phyloP scores from a whole-genome alignment of 1,140 invertebrate species.

The Brachionus rubens region DNA sequence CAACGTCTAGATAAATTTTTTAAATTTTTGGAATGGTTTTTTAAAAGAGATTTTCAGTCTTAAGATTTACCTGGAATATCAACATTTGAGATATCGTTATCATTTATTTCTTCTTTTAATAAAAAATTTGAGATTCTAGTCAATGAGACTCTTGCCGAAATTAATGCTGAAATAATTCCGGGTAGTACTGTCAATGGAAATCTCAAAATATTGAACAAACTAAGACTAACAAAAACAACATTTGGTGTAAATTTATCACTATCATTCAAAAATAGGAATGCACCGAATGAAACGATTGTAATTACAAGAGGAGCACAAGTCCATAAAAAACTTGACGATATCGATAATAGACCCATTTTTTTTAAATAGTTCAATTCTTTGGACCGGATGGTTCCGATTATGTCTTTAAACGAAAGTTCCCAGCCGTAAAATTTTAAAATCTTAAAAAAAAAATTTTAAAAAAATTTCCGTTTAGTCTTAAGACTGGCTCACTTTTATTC shows the following conservation, averaged over 20 bases:
- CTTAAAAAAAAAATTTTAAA: conserved; percentile 46
- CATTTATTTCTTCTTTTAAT: conserved; percentile 54
- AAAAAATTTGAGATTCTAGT: conserved; percentile 55
- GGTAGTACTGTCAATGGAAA: conserved; percentile 72
- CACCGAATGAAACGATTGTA: conserved; percentile 55
- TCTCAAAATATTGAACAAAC: conserved; percentile 93
- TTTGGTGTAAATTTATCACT: conserved; percentile 63
- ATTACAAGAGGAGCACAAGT: conserved; percentile 85
- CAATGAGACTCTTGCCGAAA: conserved; percentile 63
- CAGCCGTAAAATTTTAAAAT: conserved; percentile 59
- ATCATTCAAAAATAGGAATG: conserved; percentile 61
- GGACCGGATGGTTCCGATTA: conserved; percentile 55
- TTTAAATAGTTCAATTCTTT: conserved; percentile 62
- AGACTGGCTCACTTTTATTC: conserved; percentile 59
- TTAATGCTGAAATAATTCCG: conserved; percentile 62
- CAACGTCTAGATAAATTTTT: not conserved
- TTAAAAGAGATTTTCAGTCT: not conserved
- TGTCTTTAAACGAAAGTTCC: conserved; percentile 61
- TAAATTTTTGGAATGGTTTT: not conserved
- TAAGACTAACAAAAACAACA: conserved; percentile 83
- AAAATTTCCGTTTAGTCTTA: not conserved
- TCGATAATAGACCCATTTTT: conserved; percentile 61
- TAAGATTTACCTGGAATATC: conserved; percentile 7
- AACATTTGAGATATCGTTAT: conserved; percentile 49
- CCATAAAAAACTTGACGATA: conserved; percentile 84